These are phyloP conservation scores for Nyctalus aviator DNA, from an alignment of 2,797 vertebrate species.

Conservation along the genomic window DNA sequence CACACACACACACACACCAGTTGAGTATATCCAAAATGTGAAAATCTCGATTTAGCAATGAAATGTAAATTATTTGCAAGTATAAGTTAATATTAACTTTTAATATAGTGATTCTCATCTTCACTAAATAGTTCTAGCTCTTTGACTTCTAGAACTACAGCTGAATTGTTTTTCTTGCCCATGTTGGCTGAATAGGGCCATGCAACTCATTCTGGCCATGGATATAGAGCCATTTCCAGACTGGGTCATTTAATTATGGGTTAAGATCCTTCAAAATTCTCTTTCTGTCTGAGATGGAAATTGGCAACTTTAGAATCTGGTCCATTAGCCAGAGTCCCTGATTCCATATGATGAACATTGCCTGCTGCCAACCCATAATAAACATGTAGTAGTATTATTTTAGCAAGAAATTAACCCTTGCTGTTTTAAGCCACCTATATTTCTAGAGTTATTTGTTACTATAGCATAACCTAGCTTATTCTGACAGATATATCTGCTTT, in stretches of 20 bases:
- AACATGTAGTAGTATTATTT: not conserved
- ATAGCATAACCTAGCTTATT: slow-evolving; percentile 33
- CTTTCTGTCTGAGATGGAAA: slow-evolving; percentile 23
- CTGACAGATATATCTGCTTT: not conserved
- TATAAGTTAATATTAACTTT: not conserved
- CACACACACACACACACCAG: not conserved
- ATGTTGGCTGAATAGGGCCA: not conserved
- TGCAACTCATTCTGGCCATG: not conserved
- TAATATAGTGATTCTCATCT: slow-evolving; percentile 37
- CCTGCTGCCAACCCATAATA: not conserved
- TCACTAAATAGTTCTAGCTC: slow-evolving; percentile 9
- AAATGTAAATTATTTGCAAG: slow-evolving; percentile 57
- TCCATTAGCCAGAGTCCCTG: not conserved
- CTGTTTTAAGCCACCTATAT: not conserved
- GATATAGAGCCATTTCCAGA: not conserved
- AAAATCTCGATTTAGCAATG: slow-evolving; percentile 30
- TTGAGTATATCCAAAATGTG: slow-evolving; percentile 17
- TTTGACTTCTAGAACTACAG: not conserved
- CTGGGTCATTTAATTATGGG: not conserved
- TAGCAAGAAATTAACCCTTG: slow-evolving; percentile 42
- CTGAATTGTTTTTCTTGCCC: not conserved
- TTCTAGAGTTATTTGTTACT: slow-evolving; percentile 37
- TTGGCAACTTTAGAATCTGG: slow-evolving; percentile 6
- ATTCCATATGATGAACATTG: not conserved
- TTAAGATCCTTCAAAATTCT: slow-evolving; percentile 8